phyloP scores from a whole-genome alignment of 2,113 vertebrate species.

The Mustela lutreola region DNA sequence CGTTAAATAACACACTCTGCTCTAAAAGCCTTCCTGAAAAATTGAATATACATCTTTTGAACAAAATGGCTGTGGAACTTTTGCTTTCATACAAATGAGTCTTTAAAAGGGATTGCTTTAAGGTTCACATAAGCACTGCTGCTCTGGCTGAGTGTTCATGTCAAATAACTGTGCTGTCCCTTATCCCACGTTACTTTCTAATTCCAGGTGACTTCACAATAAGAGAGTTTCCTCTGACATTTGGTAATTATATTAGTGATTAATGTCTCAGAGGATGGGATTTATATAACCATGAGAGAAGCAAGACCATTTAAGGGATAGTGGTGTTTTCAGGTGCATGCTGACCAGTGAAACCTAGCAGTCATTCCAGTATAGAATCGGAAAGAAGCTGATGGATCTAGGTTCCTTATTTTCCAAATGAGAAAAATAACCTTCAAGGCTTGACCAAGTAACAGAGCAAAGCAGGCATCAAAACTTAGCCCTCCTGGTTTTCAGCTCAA shows the following conservation, averaged over 20 bases:
- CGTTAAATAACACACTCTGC: background rate
- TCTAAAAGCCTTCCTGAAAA: conserved; percentile 15
- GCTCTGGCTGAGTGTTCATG: background rate
- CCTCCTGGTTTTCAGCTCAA: background rate
- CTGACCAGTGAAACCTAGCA: background rate
- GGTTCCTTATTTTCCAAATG: background rate
- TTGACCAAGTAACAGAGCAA: background rate
- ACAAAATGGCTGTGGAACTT: background rate
- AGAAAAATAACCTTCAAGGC: background rate
- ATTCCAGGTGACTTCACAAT: background rate
- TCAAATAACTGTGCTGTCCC: background rate
- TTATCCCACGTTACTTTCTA: background rate
- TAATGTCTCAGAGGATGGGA: background rate
- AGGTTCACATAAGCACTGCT: background rate
- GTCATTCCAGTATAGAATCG: background rate
- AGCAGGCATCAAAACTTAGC: background rate
- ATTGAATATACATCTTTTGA: background rate
- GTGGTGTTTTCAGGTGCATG: background rate
- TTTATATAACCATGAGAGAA: background rate
- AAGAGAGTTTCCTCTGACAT: background rate
- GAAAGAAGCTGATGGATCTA: background rate
- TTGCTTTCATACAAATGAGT: background rate
- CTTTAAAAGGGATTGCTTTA: background rate
- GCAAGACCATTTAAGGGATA: background rate
- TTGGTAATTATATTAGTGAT: background rate